Conservation (phyloP, 2,113 vertebrate species). For the Pygathrix nemaeus region DNA sequence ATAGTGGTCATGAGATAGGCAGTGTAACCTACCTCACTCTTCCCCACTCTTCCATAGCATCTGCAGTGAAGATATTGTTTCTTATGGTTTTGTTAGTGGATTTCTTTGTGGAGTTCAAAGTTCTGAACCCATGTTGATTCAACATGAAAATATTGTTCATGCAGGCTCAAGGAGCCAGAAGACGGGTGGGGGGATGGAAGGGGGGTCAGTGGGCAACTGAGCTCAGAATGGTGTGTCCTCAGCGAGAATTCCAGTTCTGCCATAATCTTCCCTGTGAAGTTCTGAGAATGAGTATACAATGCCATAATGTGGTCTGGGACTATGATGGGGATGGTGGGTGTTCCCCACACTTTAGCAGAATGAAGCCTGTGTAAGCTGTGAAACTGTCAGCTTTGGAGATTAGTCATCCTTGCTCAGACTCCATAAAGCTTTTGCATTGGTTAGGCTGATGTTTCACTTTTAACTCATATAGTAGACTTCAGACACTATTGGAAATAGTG, state of each 20-base stretch:
- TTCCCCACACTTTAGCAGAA: neutral
- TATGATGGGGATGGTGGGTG: neutral
- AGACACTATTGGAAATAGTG: neutral
- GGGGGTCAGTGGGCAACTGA: neutral
- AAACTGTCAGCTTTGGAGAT: neutral
- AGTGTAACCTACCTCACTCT: neutral
- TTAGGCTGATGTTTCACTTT: neutral
- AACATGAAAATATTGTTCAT: neutral
- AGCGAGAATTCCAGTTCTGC: neutral
- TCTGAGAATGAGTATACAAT: neutral
- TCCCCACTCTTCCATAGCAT: neutral
- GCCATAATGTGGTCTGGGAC: neutral
- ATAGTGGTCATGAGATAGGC: neutral
- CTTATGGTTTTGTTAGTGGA: neutral
- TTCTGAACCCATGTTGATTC: neutral
- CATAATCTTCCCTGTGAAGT: neutral
- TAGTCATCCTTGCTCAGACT: neutral
- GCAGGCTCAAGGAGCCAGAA: neutral
- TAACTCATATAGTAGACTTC: neutral
- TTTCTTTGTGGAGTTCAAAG: slow-evolving; percentile 21
- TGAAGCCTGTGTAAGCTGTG: neutral
- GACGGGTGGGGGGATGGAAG: neutral
- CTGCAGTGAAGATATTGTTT: neutral
- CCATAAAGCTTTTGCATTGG: neutral
- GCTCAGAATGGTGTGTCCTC: neutral